A percentile compares a stretch with the other conserved stretches of the same genome.
phyloP scores from a whole-genome alignment of 2,888 invertebrate genomes.

The Clusia tigrina region DNA sequence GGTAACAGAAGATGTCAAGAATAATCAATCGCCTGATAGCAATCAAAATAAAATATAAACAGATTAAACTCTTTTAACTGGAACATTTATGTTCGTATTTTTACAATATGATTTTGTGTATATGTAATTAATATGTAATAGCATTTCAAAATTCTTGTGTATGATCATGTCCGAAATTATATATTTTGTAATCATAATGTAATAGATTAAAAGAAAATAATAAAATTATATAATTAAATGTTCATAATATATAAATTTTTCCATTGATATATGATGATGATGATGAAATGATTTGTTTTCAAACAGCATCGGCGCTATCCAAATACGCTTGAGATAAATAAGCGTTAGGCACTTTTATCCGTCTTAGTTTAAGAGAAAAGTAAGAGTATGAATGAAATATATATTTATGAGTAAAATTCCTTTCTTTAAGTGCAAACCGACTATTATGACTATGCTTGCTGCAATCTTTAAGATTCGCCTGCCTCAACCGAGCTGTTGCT shows the following conservation, averaged over 20 bases:
- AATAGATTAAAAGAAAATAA: slow-evolving; percentile 24
- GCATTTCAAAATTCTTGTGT: slow-evolving; percentile 28
- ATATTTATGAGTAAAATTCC: not conserved
- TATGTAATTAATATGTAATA: slow-evolving; percentile 24
- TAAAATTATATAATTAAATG: slow-evolving; percentile 17
- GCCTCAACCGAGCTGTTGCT: too few relatives aligned
- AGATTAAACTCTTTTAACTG: not conserved
- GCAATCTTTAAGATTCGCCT: not conserved
- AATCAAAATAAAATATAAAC: not conserved
- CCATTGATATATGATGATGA: not conserved
- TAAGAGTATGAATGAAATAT: not conserved
- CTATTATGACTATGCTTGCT: too few relatives aligned
- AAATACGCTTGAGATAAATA: not conserved
- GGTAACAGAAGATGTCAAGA: not conserved
- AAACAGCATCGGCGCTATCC: not conserved
- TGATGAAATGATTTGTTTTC: not conserved
- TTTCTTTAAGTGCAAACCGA: slow-evolving; percentile 16
- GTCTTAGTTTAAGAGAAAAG: not conserved
- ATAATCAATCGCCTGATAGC: not conserved
- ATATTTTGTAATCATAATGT: slow-evolving; percentile 32
- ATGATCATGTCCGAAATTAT: not conserved
- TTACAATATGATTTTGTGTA: slow-evolving; percentile 1
- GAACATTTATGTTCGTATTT: not conserved
- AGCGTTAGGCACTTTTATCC: not conserved
- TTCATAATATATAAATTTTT: slow-evolving; percentile 14